Base-by-base conservation (phyloP, 2,113 vertebrate genomes). In the Redunca redunca region DNA sequence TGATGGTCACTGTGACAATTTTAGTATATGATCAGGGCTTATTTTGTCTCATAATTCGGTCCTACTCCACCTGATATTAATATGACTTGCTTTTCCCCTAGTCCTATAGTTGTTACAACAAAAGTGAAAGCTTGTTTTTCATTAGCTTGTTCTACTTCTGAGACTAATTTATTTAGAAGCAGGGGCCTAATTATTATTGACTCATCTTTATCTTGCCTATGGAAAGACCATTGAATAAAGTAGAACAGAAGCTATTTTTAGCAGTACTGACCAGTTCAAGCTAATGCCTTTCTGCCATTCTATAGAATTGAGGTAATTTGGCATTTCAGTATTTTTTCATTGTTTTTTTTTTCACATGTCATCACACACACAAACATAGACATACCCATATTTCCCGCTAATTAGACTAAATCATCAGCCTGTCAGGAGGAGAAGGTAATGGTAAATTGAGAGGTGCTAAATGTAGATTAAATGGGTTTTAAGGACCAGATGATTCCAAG, bases 101-200 rank as follows among this genome's bases (percentile, higher is more conserved):
- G 40, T 94, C n/a, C 8, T 91, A 91, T 58, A 86, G 58, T 67
- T 94, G 85, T 96, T 96, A 84, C 12, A 62, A 53, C 28, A 90
- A 78, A 78, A 96, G 33, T 71, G 15, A 87, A 87, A 25, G 23
- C 71, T 82, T 91, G n/a, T 62, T 94, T 96, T 96, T 88, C 16
- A 60, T 80, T 94, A 91, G 28, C 28, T 82, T 94, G 81, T 96
- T 84, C 21, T 40, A 77, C 53, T 93, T 23, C 28, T 96, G 64
- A 82, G 13, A 90, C 58, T 74, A 92, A 90, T 60, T 90, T 81
- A 90, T 90, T 90, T 92, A 95, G 40, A 80, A 95, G n/a, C 15
- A 95, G 40, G 23, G 30, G 10, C 30, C 78, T 88, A 91, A 82
- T 87, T 93, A 52, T 84, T 92, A 60, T 36, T 2, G 14, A 62